Evolutionary conservation across 2,113 vertebrate genomes (phyloP).

Genomic region (Sylvietta virens): DNA sequence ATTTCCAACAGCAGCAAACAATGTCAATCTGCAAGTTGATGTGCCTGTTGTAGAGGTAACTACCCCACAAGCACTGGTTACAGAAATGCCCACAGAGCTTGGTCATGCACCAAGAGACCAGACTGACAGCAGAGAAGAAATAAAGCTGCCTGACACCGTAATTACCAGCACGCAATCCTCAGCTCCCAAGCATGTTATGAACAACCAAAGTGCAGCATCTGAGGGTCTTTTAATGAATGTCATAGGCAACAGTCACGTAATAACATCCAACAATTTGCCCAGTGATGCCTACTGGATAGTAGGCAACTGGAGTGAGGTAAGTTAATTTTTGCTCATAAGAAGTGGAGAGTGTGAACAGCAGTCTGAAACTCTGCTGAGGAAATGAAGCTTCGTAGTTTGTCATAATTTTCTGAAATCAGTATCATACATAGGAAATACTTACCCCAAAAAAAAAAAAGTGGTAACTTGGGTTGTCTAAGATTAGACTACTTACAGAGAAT

Average conservation of each 20-base stretch:
- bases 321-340: not conserved
- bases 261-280: not conserved
- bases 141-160: not conserved
- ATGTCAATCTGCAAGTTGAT: not conserved
- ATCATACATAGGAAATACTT: not conserved
- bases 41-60: not conserved
- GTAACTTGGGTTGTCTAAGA: not conserved
- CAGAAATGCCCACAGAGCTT: not conserved
- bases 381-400: not conserved
- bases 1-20: constrained; percentile 1
- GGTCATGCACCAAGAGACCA: not conserved
- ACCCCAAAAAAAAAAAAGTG: not conserved
- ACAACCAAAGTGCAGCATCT: constrained; percentile 1
- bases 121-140: not conserved
- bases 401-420: not conserved
- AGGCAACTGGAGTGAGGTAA: constrained; percentile 81
- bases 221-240: constrained; percentile 1
- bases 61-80: not conserved
- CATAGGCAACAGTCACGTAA: constrained; percentile 29
- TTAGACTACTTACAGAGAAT: not conserved
- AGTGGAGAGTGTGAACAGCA: not conserved
- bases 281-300: constrained; percentile 77
- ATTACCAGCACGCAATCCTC: not conserved
- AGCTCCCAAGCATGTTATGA: not conserved
- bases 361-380: not conserved